These are phyloP conservation scores for Eunapius fragilis DNA, from an alignment of 37 sponge, comb jelly and placozoan species.

Conservation along the genomic window DNA sequence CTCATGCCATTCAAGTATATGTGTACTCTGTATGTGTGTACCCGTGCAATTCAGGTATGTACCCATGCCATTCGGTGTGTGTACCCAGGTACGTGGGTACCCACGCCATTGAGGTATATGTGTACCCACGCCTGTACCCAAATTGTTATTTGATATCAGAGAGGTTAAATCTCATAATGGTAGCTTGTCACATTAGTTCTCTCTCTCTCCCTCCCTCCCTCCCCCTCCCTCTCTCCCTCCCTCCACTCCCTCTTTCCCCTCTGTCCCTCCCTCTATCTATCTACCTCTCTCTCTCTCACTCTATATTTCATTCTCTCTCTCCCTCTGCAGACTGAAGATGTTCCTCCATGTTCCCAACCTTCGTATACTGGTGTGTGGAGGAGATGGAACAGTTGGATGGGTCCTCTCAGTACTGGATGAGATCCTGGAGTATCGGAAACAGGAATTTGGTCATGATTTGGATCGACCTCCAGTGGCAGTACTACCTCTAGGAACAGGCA, in stretches of 20 bases:
- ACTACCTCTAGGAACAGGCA: conserved; percentile 94
- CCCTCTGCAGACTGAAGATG: conserved; percentile 31
- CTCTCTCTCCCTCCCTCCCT: no score
- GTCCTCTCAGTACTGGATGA: conserved; percentile 81
- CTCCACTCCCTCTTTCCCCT: no score
- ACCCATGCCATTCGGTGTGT: no score
- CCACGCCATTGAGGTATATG: no score
- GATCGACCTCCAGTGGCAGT: conserved; percentile 78
- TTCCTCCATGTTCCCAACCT: conserved; percentile 49
- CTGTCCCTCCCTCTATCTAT: no score
- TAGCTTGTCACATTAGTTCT: no score
- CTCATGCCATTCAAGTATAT: no score
- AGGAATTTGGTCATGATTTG: not conserved
- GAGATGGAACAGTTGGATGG: conserved; percentile 96
- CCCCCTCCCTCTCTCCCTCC: no score
- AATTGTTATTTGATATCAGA: not conserved
- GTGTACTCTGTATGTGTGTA: no score
- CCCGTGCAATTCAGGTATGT: no score
- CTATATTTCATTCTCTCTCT: no score
- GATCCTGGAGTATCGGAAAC: conserved; percentile 26
- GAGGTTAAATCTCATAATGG: no score
- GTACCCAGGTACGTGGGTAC: not conserved
- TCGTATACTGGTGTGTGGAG: conserved; percentile 85
- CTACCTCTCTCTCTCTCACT: not conserved
- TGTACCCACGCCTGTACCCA: not conserved